Evolutionary conservation across 1,140 invertebrate genomes (phyloP), one percentile per base, ranked within the genome.

Genomic region (Cotesia glomerata): DNA sequence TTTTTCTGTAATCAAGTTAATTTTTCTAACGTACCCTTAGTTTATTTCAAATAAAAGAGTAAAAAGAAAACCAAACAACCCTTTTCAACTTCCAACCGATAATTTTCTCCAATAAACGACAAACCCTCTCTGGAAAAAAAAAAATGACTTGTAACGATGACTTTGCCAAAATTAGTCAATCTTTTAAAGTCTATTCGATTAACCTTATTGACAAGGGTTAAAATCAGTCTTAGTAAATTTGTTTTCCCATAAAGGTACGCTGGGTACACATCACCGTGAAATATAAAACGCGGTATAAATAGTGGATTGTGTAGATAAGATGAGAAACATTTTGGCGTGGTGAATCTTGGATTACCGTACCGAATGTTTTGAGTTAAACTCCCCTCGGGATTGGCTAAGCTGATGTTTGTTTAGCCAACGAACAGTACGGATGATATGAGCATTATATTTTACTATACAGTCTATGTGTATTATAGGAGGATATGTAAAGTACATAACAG

Each of bases 341-440:
- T 39, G 63, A 51, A 45, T 70, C n/a, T 32, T 51, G 63, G 51
- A 32, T 45, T 5, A 26, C 75, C 77, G 39, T 79, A 75, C 77
- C 70, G 51, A 75, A 72, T 70, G 78, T 74, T 70, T 45, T 70
- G 59, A 66, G 63, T 73, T 74, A 78, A 77, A 79, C 76, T 71
- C 67, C 76, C 76, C 74, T 75, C 79, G 78, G 79, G 79, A 80
- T 71, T 35, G 13, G 36, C 18, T 45, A 11, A 45, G 11, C 58
- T 75, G 79, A 80, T 82, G 80, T 82, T 81, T 82, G 75, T 79
- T 80, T 79, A 82, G 81, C 79, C 80, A 76, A 62, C 74, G 56
- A 39, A 76, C 75, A 70, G 79, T 45, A 45, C 39, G 11, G 39
- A 45, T 45, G 39, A 45, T 45, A 45, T 11, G 39, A 45, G 39